Evolutionary conservation across 2,113 vertebrate species (phyloP).

Genomic region (Odocoileus virginianus): DNA sequence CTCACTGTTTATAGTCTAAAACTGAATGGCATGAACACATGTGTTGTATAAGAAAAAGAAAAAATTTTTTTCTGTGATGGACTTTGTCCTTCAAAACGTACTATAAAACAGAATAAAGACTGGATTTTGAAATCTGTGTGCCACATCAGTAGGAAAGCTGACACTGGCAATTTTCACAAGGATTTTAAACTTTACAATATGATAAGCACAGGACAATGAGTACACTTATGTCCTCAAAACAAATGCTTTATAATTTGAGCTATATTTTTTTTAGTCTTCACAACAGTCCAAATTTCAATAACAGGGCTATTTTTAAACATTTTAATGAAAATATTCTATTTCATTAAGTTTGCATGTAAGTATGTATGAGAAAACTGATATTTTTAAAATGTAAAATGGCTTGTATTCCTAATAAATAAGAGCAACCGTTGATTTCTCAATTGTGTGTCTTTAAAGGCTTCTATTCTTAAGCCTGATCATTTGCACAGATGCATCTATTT

Average conservation of each 20-base stretch:
- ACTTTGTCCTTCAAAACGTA: not conserved
- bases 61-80: not conserved
- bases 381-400: not conserved
- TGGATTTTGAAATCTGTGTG: not conserved
- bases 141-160: not conserved
- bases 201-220: not conserved
- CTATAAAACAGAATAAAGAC: not conserved
- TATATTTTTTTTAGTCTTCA: not conserved
- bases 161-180: not conserved
- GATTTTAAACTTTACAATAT: not conserved
- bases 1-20: not conserved
- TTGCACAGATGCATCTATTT: not conserved
- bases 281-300: not conserved
- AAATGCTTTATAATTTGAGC: not conserved
- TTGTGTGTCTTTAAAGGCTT: not conserved
- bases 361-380: not conserved
- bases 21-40: not conserved
- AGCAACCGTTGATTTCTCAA: not conserved
- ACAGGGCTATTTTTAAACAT: not conserved
- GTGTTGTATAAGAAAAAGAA: not conserved
- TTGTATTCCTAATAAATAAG: not conserved
- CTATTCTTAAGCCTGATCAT: not conserved
- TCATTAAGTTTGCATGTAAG: not conserved
- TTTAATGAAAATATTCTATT: slow-evolving; percentile 14
- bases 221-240: not conserved